Evolutionary conservation across 2,888 invertebrate species (phyloP), one percentile per base, ranked within the genome.

Genomic region (Biston betularia): DNA sequence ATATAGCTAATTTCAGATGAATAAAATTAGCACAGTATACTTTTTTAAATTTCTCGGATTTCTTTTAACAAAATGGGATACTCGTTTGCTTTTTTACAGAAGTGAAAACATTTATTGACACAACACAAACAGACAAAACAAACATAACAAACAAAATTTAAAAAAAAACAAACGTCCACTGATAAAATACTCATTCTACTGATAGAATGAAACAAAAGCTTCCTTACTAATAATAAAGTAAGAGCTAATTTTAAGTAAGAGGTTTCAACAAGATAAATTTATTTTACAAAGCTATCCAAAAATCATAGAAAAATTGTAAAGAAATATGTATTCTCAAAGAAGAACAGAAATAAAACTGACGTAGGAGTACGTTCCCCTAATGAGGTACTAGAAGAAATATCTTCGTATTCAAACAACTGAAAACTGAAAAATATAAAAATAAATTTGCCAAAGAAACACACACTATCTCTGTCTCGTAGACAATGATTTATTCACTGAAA

Each of bases 361-460:
- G 15, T 8, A 45, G 38, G 38, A 38, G 38, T 38, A 9, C 38
- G n/a, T 15, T 8, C 38, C 38, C 48, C 52, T 74, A 70, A 74
- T 72, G 70, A 74, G 70, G 55, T 12, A 35, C 56, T 63, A 15
- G n/a, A 44, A 24, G 34, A 6, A 57, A 68, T 24, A 44, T 67
- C 60, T 70, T 68, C 62, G 73, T 82, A 82, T 86, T 83, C 77
- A 82, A 82, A 83, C 78, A 80, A 6, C 75, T 79, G 79, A 78
- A 80, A 86, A 80, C 74, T 79, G 79, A 78, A 80, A 86, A 85
- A 86, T 82, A 82, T 84, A 85, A 83, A 84, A 87, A 84, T 82
- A 86, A 86, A 88, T 89, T 88, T 86, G 81, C 83, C 86, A 87
- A 86, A 86, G 88, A 79, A 84, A 86, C 86, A 90, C 89, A 87